These are phyloP conservation scores for Barypeithes pellucidus DNA, from an alignment of 2,888 invertebrate species.

Conservation along the genomic window DNA sequence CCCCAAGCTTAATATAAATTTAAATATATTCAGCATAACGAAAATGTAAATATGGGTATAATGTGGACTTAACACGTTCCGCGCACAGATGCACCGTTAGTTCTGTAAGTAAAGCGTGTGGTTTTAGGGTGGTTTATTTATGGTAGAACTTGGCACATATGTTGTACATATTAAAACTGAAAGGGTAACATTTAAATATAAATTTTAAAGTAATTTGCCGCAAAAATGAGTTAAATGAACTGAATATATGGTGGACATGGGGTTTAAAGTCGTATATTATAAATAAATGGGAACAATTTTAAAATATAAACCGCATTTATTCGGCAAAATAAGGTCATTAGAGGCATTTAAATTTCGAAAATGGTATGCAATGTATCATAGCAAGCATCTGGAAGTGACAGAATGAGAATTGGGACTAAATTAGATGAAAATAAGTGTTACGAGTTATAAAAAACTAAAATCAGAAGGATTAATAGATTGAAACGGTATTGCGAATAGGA, in stretches of 20 bases:
- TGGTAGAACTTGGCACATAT: conserved; percentile 23
- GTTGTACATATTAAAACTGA: conserved; percentile 17
- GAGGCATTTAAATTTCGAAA: too few relatives aligned
- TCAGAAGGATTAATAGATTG: too few relatives aligned
- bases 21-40: conserved; percentile 44
- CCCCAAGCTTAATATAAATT: conserved; percentile 42
- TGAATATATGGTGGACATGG: neutral
- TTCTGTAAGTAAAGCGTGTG: conserved; percentile 27
- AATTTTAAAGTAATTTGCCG: conserved; percentile 8
- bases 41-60: conserved; percentile 44
- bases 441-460: too few relatives aligned
- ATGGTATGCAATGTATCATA: too few relatives aligned
- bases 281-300: conserved; percentile 1
- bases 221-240: neutral
- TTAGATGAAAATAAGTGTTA: too few relatives aligned
- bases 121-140: conserved; percentile 27
- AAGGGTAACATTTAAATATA: conserved; percentile 9
- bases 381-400: too few relatives aligned
- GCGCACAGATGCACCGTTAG: conserved; percentile 41
- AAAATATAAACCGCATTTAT: neutral
- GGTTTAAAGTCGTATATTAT: neutral
- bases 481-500: too few relatives aligned
- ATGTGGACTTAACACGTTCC: conserved; percentile 42
- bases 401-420: too few relatives aligned
- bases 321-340: too few relatives aligned